These are phyloP conservation scores for Chalcosyrphus nemorum DNA, from an alignment of 2,888 invertebrate species.

Conservation along the genomic window DNA sequence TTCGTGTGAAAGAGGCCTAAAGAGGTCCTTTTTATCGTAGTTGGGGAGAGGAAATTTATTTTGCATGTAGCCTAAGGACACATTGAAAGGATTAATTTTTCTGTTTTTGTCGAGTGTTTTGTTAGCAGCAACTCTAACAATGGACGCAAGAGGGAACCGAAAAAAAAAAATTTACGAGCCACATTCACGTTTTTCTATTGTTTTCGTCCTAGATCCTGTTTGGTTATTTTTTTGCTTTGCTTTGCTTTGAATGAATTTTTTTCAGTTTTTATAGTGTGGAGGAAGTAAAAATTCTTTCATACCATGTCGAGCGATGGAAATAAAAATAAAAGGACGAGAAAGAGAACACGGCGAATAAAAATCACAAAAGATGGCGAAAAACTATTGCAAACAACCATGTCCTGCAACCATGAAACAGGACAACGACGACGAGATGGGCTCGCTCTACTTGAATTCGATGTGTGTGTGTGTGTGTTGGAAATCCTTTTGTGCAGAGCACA, in stretches of 20 bases:
- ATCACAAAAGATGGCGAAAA: slow-evolving; percentile 27
- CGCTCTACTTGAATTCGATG: slow-evolving; percentile 55
- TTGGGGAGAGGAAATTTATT: slow-evolving; percentile 30
- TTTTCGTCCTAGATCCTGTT: slow-evolving; percentile 47
- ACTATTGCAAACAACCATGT: slow-evolving; percentile 19
- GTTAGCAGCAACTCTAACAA: slow-evolving; percentile 53
- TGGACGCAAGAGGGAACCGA: not conserved
- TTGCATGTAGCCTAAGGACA: slow-evolving; percentile 62
- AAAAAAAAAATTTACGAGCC: slow-evolving; percentile 15
- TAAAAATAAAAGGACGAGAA: slow-evolving; percentile 16
- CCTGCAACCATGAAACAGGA: slow-evolving; percentile 39
- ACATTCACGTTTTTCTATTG: slow-evolving; percentile 49
- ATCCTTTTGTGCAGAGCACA: slow-evolving; percentile 51
- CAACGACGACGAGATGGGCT: slow-evolving; percentile 38
- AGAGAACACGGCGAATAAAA: not conserved
- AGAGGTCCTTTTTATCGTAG: slow-evolving; percentile 4
- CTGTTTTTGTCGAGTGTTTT: slow-evolving; percentile 15
- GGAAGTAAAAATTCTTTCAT: slow-evolving; percentile 44
- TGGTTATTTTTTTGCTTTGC: not conserved
- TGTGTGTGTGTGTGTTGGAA: slow-evolving; percentile 55
- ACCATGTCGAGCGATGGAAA: not conserved
- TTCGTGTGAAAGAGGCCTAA: slow-evolving; percentile 37
- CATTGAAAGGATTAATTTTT: slow-evolving; percentile 55
- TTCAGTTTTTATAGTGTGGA: slow-evolving; percentile 38
- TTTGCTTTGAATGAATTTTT: slow-evolving; percentile 40